Conservation (phyloP, 2,113 vertebrate species). For the Sylvia atricapilla region DNA sequence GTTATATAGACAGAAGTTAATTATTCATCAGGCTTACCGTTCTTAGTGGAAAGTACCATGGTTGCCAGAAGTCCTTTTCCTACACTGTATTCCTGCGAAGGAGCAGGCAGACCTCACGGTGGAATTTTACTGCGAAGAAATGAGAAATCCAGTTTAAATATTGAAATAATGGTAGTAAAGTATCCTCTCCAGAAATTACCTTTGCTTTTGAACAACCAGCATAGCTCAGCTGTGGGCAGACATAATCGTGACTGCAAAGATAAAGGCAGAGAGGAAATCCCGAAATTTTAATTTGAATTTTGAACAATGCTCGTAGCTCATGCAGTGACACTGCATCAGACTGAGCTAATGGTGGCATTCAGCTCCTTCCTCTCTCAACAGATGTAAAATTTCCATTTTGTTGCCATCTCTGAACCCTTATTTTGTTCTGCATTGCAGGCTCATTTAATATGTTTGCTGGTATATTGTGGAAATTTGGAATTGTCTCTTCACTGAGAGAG, state of each 20-base stretch:
- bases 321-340: neutral
- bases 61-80: slow-evolving; percentile 6
- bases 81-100: neutral
- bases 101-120: neutral
- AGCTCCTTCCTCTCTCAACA: neutral
- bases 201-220: neutral
- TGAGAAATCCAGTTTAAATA: neutral
- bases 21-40: slow-evolving; percentile 22
- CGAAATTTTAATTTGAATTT: neutral
- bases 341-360: neutral
- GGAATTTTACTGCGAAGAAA: neutral
- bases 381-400: neutral
- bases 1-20: slow-evolving; percentile 13
- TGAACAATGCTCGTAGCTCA: accelerated
- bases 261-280: neutral
- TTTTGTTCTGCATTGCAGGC: neutral
- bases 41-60: neutral
- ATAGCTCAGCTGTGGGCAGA: neutral
- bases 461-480: neutral
- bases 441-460: neutral
- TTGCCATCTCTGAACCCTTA: neutral
- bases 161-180: neutral
- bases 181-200: neutral
- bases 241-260: neutral
- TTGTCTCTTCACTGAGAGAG: neutral